Base-by-base conservation (phyloP, 1,140 invertebrate species). In the Marisa cornuarietis region DNA sequence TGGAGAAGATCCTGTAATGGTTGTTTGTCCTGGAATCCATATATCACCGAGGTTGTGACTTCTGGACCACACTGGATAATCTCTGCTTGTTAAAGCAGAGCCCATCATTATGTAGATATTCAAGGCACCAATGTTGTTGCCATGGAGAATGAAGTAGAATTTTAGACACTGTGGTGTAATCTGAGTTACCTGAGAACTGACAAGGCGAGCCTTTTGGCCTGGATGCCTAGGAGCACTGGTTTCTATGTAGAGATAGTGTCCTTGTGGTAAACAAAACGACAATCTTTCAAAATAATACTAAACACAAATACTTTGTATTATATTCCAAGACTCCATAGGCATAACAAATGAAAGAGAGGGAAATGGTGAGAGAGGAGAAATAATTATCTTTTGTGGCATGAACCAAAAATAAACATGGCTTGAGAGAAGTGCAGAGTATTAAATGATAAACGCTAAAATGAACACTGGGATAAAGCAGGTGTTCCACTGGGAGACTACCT, bases 61-160 rank as follows among this genome's bases (percentile, higher is more conserved):
- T 3, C 83, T 77, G 26, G 79, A 78, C 87, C 87, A 88, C 31
- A 83, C 31, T 8, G 65, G 83, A 0, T 65, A 79, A 51, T 76
- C 72, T 20, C 62, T 71, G 61, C 52, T 78, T 24, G 69, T 79
- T 10, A 75, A 52, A 26, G 79, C 42, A 26, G 65, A 80, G 65
- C 69, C 71, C 9, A 24, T 68, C 42, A 69, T 68, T n/a, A 77
- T 51, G 76, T 77, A 77, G 61, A 77, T 51, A 65, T 77, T 73
- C 14, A 91, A 81, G 13, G 85, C 84, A 9, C 83, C 83, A 72
- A 89, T 84, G 26, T 80, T 68, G 51, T 22, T 76, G 20, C 95
- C 95, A 83, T 92, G 95, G 95, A 96, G 95, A 84, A 95, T 94
- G 85, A 92, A 94, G 92, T 93, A 96, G 88, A 96, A 95, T 18